Percentiles rank a stretch among this genome's conserved stretches.
Evolutionary conservation across 1,140 invertebrate genomes (phyloP).

Genomic region (Dinoponera quadriceps): DNA sequence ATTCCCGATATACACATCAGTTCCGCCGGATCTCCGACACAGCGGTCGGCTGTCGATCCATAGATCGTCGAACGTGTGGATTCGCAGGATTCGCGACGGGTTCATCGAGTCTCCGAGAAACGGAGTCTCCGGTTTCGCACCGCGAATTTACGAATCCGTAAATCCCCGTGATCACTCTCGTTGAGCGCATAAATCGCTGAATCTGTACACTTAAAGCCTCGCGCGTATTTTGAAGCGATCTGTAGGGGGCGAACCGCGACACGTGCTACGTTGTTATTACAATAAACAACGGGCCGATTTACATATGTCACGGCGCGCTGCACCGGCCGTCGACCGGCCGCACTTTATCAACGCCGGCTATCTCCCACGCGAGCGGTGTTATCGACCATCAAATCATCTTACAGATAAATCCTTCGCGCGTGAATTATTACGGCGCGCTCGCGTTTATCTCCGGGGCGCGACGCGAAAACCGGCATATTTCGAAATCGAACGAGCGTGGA

Average conservation of each 20-base stretch:
- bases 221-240: slow-evolving; percentile 35
- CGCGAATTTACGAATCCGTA: not conserved
- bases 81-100: no score
- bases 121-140: no score
- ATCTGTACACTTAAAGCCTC: not conserved
- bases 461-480: slow-evolving; percentile 29
- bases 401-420: slow-evolving; percentile 47
- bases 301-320: slow-evolving; percentile 30
- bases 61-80: no score
- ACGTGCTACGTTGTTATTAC: slow-evolving; percentile 44
- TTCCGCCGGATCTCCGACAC: no score
- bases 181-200: slow-evolving; percentile 13
- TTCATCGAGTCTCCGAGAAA: no score
- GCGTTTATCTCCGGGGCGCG: slow-evolving; percentile 37
- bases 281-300: slow-evolving; percentile 50
- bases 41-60: no score
- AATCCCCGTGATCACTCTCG: not conserved
- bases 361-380: slow-evolving; percentile 21
- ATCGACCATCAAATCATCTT: slow-evolving; percentile 59
- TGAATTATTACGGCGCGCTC: slow-evolving; percentile 35
- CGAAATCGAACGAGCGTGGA: not conserved
- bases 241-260: not conserved
- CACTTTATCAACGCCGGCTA: slow-evolving; percentile 48
- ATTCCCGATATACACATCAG: no score
- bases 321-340: not conserved